Evolutionary conservation across 2,888 invertebrate species (phyloP), one percentile per base, ranked within the genome.

Genomic region (Apamea anceps): DNA sequence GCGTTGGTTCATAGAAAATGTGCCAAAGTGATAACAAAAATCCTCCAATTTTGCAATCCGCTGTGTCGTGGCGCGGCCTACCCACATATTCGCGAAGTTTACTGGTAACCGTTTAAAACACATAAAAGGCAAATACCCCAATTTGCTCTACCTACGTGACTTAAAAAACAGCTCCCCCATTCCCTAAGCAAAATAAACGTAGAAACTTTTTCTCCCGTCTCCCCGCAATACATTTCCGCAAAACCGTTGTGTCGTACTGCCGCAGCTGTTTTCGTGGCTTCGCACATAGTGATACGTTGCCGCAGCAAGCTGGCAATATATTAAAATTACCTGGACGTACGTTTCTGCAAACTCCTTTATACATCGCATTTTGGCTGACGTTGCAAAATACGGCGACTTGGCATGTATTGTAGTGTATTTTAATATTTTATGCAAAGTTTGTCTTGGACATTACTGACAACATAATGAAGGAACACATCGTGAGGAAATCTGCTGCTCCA

Each of bases 241-340:
- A 57, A 74, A 57, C 28, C 28, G 12, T 51, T 5, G 42, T 4
- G 10, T 32, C 10, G 7, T 18, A 10, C 37, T 15, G 25, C 70
- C 37, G 10, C 66, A 63, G 66, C 78, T 74, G 67, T 51, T 76
- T 80, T 82, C 32, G 51, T 77, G 68, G 82, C 79, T 65, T 68
- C 70, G 77, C 70, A 25, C 54, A 81, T 76, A 77, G 51, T 79
- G 87, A 84, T 68, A 80, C 68, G 68, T 73, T 67, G 63, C 48
- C n/a, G 57, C 54, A 66, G 76, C 75, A 54, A 81, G 60, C 74
- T 28, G 65, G 78, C 68, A 65, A 87, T 82, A 73, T 87, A 85
- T 87, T 87, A 85, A 87, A 82, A 80, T 85, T 83, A 87, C 80
- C 80, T 85, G 80, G 80, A 77, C 80, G 77, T 62, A 78, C 65